Conservation (phyloP, 2,113 vertebrate genomes). For the Phylloscopus whistleri region DNA sequence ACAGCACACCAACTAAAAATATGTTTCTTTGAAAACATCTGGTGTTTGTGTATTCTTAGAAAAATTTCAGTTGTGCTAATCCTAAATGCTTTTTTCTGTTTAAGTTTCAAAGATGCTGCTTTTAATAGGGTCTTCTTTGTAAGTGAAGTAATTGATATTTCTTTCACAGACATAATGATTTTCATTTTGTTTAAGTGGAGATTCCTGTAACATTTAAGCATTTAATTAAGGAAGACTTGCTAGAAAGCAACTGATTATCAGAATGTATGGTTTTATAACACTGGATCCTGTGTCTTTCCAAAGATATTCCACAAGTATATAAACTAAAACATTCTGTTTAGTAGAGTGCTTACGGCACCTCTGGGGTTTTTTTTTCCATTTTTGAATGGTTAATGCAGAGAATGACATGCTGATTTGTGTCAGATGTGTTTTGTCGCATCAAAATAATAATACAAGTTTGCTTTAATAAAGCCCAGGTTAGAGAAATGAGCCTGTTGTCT, state of each 20-base stretch:
- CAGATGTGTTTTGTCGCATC: neutral
- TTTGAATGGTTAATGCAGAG: neutral
- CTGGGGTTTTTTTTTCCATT: neutral
- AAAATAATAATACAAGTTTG: neutral
- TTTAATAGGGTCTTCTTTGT: neutral
- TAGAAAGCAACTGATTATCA: neutral
- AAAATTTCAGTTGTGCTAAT: constrained; percentile 41
- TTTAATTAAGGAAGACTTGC: neutral
- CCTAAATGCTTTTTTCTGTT: constrained; percentile 24
- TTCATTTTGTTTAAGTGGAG: neutral
- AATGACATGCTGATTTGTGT: neutral
- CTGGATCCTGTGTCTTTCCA: neutral
- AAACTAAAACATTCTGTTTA: neutral
- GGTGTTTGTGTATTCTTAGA: constrained; percentile 36
- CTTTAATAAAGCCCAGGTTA: neutral
- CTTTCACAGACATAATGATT: neutral
- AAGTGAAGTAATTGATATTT: neutral
- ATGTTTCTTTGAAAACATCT: constrained; percentile 53
- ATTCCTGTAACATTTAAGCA: neutral
- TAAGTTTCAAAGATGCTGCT: constrained; percentile 20
- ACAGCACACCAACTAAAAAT: constrained; percentile 33
- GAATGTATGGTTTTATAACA: neutral
- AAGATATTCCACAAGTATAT: neutral
- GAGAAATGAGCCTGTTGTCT: neutral
- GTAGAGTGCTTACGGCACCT: neutral